Evolutionary conservation across 2,888 invertebrate genomes (phyloP).

Genomic region (Limnephilus marmoratus): DNA sequence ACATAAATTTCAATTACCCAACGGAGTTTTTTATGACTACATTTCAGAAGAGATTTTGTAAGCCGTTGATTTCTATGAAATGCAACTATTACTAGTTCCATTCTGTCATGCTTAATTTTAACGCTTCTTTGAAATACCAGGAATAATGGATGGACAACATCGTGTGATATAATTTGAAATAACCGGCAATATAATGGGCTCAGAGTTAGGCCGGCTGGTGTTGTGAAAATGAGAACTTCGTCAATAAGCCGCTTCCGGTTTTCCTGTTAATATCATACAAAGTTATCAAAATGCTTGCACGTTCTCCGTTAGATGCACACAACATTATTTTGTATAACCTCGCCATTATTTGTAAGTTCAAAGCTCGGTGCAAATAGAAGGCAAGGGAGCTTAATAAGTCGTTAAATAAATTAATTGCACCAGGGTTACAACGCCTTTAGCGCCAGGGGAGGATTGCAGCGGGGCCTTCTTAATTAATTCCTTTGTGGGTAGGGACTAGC

Average conservation of each 20-base stretch:
- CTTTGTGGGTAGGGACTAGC: not conserved
- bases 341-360: not conserved
- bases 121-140: not conserved
- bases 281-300: not conserved
- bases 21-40: too few species aligned
- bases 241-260: not conserved
- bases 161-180: not conserved
- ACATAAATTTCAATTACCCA: too few species aligned
- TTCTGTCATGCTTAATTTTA: not conserved
- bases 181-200: not conserved
- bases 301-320: not conserved
- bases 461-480: not conserved
- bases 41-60: not conserved
- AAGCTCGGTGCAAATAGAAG: slow-evolving; percentile 4
- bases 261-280: not conserved
- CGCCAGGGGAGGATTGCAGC: not conserved
- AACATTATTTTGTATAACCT: not conserved
- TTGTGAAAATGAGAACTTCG: not conserved
- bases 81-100: not conserved
- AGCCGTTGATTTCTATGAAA: not conserved
- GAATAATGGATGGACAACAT: not conserved
- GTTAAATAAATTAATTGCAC: slow-evolving; percentile 35
- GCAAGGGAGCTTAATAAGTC: slow-evolving; percentile 44
- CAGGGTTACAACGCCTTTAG: not conserved
- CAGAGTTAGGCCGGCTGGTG: not conserved